Percentiles rank a stretch among this genome's conserved stretches.
Evolutionary conservation across 2,113 vertebrate genomes (phyloP).

Genomic region (Pavo muticus): DNA sequence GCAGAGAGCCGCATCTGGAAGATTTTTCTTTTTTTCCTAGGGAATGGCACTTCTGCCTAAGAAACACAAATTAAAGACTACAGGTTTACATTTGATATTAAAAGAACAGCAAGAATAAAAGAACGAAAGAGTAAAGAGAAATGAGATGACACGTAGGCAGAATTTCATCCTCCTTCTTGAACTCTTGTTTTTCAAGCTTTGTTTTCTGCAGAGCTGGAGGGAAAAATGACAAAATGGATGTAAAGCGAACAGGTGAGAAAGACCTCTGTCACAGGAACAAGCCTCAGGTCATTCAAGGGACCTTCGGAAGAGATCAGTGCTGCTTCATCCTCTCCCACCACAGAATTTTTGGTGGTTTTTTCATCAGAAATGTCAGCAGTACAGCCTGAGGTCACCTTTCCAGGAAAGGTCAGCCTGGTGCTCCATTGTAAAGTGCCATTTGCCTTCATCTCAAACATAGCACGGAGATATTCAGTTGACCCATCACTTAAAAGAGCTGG

Average conservation of each 20-base stretch:
- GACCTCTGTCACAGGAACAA: neutral
- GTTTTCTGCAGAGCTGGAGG: neutral
- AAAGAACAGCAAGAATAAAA: neutral
- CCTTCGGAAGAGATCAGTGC: neutral
- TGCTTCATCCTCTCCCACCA: neutral
- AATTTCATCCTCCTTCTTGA: neutral
- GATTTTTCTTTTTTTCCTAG: neutral
- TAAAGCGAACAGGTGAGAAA: neutral
- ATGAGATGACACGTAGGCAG: neutral
- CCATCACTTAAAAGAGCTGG: neutral
- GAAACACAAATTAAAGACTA: neutral
- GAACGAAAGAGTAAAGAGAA: neutral
- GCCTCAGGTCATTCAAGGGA: neutral
- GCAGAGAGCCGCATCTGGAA: neutral
- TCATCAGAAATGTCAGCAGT: conserved; percentile 38
- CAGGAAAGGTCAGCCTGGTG: conserved; percentile 1
- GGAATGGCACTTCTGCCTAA: neutral
- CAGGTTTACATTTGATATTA: neutral
- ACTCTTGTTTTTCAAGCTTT: neutral
- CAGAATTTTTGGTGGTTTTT: neutral
- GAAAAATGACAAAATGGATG: conserved; percentile 6
- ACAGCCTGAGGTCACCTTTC: neutral
- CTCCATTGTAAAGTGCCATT: neutral
- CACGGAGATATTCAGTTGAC: neutral
- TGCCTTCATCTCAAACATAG: neutral